Conservation (phyloP, 2,113 vertebrate genomes). For the Callipepla californica region DNA sequence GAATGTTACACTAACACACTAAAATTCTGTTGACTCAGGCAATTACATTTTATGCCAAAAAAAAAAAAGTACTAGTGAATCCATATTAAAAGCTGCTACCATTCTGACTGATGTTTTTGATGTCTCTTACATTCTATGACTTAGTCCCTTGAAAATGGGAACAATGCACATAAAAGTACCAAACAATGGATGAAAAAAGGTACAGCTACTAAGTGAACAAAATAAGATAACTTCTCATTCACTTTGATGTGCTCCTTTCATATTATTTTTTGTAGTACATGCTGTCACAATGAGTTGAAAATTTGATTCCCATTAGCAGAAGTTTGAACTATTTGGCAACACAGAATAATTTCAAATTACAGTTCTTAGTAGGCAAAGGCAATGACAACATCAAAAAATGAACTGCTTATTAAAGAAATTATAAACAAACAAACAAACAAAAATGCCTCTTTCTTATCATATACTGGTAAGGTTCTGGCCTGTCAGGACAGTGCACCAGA, state of each 20-base stretch:
- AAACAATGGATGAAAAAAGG: neutral
- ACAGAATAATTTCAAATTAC: neutral
- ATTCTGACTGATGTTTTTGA: neutral
- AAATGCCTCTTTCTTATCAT: neutral
- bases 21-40: neutral
- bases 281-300: neutral
- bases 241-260: neutral
- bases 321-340: neutral
- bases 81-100: neutral
- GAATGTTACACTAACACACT: neutral
- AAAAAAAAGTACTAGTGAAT: neutral
- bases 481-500: neutral
- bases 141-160: neutral
- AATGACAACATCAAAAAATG: neutral
- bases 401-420: neutral
- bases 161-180: neutral
- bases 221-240: neutral
- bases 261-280: neutral
- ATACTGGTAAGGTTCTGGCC: neutral
- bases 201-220: neutral
- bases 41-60: neutral
- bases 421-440: no score
- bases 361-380: neutral
- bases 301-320: neutral
- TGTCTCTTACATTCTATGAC: neutral